Evolutionary conservation across 2,113 vertebrate species (phyloP).

Genomic region (Petroica traversi): DNA sequence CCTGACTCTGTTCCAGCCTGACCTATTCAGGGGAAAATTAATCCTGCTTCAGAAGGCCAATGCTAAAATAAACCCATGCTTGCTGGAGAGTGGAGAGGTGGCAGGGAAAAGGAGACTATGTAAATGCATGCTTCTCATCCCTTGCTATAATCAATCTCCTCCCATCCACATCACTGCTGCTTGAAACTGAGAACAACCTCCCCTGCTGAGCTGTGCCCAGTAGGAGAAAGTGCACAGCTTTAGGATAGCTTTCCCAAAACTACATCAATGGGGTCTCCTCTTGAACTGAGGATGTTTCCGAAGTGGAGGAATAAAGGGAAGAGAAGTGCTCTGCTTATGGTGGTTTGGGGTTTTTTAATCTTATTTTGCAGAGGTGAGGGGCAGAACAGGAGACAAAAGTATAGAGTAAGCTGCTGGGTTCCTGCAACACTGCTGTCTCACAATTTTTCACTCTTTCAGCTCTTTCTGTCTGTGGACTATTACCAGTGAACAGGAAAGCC

Average conservation of each 20-base stretch:
- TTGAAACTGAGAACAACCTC: not conserved
- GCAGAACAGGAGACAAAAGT: not conserved
- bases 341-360: fast-evolving
- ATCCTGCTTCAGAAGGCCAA: constrained; percentile 53
- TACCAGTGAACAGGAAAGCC: not conserved
- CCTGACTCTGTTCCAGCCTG: constrained; percentile 36
- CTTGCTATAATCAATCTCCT: not conserved
- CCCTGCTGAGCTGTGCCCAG: not conserved
- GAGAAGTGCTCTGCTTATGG: not conserved
- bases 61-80: constrained; percentile 60
- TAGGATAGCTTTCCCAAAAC: not conserved
- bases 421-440: not conserved
- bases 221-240: constrained; percentile 20
- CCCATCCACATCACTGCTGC: not conserved
- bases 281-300: not conserved
- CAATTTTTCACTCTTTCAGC: not conserved
- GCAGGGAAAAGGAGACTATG: not conserved
- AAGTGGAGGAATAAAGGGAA: not conserved
- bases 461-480: not conserved
- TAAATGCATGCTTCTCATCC: not conserved
- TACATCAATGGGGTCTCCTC: not conserved
- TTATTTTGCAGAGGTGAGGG: not conserved
- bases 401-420: not conserved
- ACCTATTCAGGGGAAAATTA: constrained; percentile 65
- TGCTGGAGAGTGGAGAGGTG: not conserved